Evolutionary conservation across 2,113 vertebrate genomes (phyloP), one percentile per base, ranked within the genome.

Genomic region (Orthonyx spaldingii): DNA sequence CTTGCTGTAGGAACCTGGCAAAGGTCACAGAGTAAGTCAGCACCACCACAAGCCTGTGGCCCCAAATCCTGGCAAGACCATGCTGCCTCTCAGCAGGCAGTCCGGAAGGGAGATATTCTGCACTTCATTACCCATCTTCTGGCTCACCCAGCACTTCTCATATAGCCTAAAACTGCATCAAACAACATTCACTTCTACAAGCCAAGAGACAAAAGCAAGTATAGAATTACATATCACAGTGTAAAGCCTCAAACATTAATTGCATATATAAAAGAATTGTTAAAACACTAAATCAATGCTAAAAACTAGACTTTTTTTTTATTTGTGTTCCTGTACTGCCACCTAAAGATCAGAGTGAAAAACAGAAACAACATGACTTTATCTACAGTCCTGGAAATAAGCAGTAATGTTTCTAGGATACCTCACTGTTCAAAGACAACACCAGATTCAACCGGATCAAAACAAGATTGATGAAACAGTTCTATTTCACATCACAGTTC

Each of bases 241-340:
- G 33, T 35, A 84, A 94, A 49, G 33, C 30, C 16, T 92, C 46
- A 63, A 87, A 66, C 5, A 24, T 33, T 79, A 52, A 57, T 28
- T 56, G 52, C 41, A 78, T 22, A 33, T 50, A 46, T 26, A 57
- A 42, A 14, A 78, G 46, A 41, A 76, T 5, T 60, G 35, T 28
- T 64, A 46, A 79, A 93, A 83, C 4, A 11, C 32, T 35, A 49
- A 49, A 59, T 35, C 8, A 57, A 4, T 5, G 11, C 80, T 50
- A 53, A 65, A 30, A 41, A 52, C 3, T 19, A 32, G 5, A 35
- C 5, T 16, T 14, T 28, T 41, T 42, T 50, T 44, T 32, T 22
- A 57, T 81, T 39, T n/a, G 32, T 46, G 78, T 76, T 97, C 94
- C 88, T 94, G 68, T 92, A 91, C 93, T 96, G 97, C 97, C 98